Conservation (phyloP, 2,888 invertebrate species). For the Myopa testacea region DNA sequence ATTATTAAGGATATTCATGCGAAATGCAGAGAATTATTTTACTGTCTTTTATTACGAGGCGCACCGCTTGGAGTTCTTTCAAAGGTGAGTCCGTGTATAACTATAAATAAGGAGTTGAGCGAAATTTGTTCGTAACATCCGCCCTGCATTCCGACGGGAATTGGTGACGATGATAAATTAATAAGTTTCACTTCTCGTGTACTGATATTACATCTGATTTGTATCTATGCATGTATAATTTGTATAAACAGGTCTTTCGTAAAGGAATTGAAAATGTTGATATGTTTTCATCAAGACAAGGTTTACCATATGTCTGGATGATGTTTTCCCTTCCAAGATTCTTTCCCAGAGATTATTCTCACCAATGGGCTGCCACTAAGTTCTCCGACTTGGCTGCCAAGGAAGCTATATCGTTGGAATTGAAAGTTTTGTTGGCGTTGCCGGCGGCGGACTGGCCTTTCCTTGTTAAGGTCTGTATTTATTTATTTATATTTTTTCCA, state of each 20-base stretch:
- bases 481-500: not conserved
- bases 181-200: not conserved
- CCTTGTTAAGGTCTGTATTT: slow-evolving; percentile 74
- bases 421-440: slow-evolving; percentile 79
- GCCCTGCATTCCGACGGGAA: too few species aligned
- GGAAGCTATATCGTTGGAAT: slow-evolving; percentile 76
- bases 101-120: too few species aligned
- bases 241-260: slow-evolving; percentile 69
- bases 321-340: slow-evolving; percentile 76
- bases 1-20: slow-evolving; percentile 85
- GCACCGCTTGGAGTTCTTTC: slow-evolving; percentile 80
- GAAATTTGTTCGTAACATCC: too few species aligned
- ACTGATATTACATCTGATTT: too few species aligned
- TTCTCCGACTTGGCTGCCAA: slow-evolving; percentile 71
- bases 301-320: slow-evolving; percentile 77
- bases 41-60: slow-evolving; percentile 80
- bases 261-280: slow-evolving; percentile 72
- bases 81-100: slow-evolving; percentile 72
- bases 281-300: slow-evolving; percentile 71
- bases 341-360: slow-evolving; percentile 69
- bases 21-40: slow-evolving; percentile 83
- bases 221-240: not conserved
- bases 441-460: slow-evolving; percentile 84
- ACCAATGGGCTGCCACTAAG: slow-evolving; percentile 64
- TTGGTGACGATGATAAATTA: not conserved